Percentiles rank a stretch among this genome's conserved stretches.
These are phyloP conservation scores for Coracopsis vasa DNA, from an alignment of 2,113 vertebrate species.

Conservation along the genomic window DNA sequence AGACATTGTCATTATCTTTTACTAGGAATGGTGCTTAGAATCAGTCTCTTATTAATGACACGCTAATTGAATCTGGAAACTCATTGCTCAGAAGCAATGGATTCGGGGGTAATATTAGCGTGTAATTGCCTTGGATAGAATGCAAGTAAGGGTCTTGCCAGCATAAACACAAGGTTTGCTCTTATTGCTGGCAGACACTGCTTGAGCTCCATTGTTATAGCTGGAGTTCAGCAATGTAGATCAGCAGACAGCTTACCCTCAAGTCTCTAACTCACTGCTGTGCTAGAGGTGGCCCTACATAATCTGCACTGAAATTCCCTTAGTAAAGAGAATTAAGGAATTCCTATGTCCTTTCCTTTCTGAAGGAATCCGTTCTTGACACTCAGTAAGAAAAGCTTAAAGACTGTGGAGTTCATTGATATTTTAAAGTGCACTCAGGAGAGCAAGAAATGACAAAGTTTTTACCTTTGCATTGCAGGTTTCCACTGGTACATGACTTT, in stretches of 20 bases:
- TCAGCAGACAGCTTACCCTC: not conserved
- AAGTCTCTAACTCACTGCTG: not conserved
- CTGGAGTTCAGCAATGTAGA: not conserved
- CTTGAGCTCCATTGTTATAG: not conserved
- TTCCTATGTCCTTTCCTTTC: not conserved
- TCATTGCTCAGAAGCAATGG: not conserved
- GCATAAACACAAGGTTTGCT: constrained; percentile 14
- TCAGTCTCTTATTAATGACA: not conserved
- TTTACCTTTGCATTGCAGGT: not conserved
- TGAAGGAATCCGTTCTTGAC: not conserved
- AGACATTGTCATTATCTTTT: not conserved
- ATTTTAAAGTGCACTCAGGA: not conserved
- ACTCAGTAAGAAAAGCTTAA: not conserved
- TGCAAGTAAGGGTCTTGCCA: not conserved
- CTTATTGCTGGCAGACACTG: not conserved
- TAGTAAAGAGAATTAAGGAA: not conserved
- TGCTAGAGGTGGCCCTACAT: not conserved
- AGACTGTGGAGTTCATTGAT: not conserved
- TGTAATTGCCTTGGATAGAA: not conserved
- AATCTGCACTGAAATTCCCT: not conserved
- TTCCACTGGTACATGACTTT: not conserved
- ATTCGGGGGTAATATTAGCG: not conserved
- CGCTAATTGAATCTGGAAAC: not conserved
- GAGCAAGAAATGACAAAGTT: not conserved
- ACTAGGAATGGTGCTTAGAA: not conserved